Evolutionary conservation across 2,113 vertebrate species (phyloP), one percentile per base, ranked within the genome.

Genomic region (Lycocorax pyrrhopterus): DNA sequence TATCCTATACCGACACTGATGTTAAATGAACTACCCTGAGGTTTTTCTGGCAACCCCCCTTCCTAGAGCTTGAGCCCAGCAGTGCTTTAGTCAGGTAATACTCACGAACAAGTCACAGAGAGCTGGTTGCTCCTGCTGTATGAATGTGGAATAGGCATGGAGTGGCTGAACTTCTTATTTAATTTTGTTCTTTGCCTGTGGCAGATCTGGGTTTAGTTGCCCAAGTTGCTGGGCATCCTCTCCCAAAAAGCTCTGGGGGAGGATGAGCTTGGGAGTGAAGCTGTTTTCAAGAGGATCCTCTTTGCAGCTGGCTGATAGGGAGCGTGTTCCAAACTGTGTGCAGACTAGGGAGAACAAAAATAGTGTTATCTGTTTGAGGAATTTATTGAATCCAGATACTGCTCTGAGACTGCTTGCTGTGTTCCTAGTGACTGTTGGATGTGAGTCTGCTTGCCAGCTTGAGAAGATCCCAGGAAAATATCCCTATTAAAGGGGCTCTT

Each of bases 391-490:
- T 46, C 68, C 52, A 67, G 47, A 63, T 72, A 29, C 44, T 76
- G 52, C 64, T 84, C 56, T 47, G 74, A 78, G 84, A 37, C 59
- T 81, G 49, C 56, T 78, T 60, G 35, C 35, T 47, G 25, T 32
- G 30, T 51, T 91, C 37, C 8, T 30, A 7, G 52, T 11, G 60
- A 15, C 63, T 52, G 25, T 33, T 86, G 46, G 46, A 30, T 62
- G 17, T 1, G 26, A 89, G 51, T 82, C 35, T 7, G 2, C 44
- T 89, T 84, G 60, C 87, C 87, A 82, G 71, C 53, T 93, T 94
- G 84, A 85, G 74, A 91, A 90, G 87, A 93, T 89, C 90, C 87
- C 23, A 39, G 79, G 59, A 46, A 95, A 87, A 88, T 60, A 82
- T 25, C 77, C 55, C 71, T 60, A 25, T 81, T 96, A 87, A 92